Evolutionary conservation across 2,888 invertebrate genomes (phyloP).

Genomic region (Spisula solida): DNA sequence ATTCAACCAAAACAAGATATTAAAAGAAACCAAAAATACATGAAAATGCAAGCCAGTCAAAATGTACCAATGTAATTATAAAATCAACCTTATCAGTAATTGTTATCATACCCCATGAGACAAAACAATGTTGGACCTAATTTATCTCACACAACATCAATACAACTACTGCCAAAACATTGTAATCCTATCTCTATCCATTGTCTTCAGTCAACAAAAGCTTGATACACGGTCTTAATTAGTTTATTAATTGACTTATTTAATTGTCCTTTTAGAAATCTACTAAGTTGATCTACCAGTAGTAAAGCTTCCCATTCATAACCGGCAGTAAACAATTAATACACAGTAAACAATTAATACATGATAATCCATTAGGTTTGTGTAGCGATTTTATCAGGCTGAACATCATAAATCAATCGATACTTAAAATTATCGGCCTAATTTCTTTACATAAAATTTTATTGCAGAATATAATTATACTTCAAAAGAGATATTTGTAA

Average conservation of each 20-base stretch:
- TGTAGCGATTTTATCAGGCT: too few relatives aligned
- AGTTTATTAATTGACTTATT: conserved; percentile 36
- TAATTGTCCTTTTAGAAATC: background rate
- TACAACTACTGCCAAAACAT: conserved; percentile 33
- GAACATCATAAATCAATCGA: too few relatives aligned
- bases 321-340: background rate
- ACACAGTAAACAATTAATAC: too few relatives aligned
- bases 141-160: conserved; percentile 9
- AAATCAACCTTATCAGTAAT: background rate
- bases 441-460: too few relatives aligned
- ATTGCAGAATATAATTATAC: too few relatives aligned
- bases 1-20: too few relatives aligned
- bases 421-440: too few relatives aligned
- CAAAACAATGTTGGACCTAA: conserved; percentile 6
- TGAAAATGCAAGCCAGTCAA: conserved; percentile 12
- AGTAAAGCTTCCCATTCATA: background rate
- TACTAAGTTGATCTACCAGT: background rate
- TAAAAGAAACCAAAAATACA: background rate
- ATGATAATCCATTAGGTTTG: too few relatives aligned
- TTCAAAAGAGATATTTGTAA: too few relatives aligned
- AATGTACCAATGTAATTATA: background rate
- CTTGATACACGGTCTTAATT: conserved; percentile 26
- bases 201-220: conserved; percentile 16
- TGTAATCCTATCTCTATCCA: conserved; percentile 4
- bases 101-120: background rate